Evolutionary conservation across 1,140 invertebrate species (phyloP).

Genomic region (Diorhabda carinulata): DNA sequence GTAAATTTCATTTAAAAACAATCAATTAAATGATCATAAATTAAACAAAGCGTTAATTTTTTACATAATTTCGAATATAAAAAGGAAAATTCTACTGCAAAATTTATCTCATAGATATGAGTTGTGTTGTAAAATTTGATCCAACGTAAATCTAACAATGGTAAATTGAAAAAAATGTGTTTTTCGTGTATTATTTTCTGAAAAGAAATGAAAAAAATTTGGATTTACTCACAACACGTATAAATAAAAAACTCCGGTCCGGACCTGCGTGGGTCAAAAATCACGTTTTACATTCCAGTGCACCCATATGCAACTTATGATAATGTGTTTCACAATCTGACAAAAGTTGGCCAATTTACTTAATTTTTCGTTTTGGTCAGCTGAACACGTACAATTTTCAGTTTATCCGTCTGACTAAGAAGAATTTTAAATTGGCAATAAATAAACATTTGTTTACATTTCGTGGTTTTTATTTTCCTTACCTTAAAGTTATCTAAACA

Average conservation of each 20-base stretch:
- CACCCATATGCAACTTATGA: slow-evolving; percentile 2
- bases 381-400: neutral
- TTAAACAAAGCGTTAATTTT: too few relatives aligned
- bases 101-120: too few relatives aligned
- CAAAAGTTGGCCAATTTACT: neutral
- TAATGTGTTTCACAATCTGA: neutral
- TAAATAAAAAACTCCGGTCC: neutral
- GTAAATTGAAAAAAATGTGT: too few relatives aligned
- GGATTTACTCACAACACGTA: too few relatives aligned
- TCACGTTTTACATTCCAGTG: neutral
- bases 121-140: too few relatives aligned
- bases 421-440: slow-evolving; percentile 3
- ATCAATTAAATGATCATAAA: too few relatives aligned
- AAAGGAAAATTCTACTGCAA: too few relatives aligned
- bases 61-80: too few relatives aligned
- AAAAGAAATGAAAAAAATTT: too few relatives aligned
- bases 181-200: too few relatives aligned
- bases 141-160: too few relatives aligned
- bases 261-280: neutral
- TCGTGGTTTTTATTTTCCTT: neutral
- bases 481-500: neutral
- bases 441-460: slow-evolving; percentile 3
- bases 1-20: too few relatives aligned
- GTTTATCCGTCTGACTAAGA: neutral
- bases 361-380: slow-evolving; percentile 2